Base-by-base conservation (phyloP, 2,113 vertebrate species). In the Spea bombifrons region DNA sequence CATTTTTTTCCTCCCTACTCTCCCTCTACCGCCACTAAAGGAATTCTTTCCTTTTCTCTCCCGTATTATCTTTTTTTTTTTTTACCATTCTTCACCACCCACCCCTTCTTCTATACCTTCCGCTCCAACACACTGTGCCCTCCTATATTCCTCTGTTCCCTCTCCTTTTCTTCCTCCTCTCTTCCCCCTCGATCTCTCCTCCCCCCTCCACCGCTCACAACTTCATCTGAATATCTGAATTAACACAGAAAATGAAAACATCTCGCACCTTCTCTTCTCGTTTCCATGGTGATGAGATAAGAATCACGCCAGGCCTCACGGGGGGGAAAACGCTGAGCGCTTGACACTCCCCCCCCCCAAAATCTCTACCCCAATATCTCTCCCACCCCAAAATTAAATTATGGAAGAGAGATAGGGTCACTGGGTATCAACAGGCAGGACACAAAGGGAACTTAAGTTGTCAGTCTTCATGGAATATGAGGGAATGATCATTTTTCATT, bases 191-290 rank as follows among this genome's bases (percentile, higher is more conserved):
- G 4, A 16, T 17, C 15, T 50, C 70, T 5, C 1, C 47, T 13
- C n/a, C 43, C 16, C 4, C 48, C 49, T 43, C n/a, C 44, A 15
- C 46, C 7, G 4, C 90, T 92, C 90, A 80, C 92, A 89, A 93
- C 92, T 92, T 93, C 90, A 93, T 93, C 92, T 93, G 92, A 93
- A 93, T 93, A 93, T 93, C 92, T 92, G 92, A 93, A 93, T 93
- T 93, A 93, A 92, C 91, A 90, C 90, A 90, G 92, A 88, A 90
- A 91, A 90, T 88, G 92, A 90, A 88, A 92, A 88, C 89, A 88
- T 89, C 92, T 93, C 92, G 91, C 92, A 93, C 92, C 91, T 89
- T 86, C 89, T 84, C 91, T 88, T 88, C 90, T 90, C 91, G 92
- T 93, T 93, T 89, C 92, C 91, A 93, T 93, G 92, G 92, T 86